Percentiles rank a stretch among this genome's conserved stretches.
Evolutionary conservation across 2,113 vertebrate species (phyloP).

Genomic region (Limanda limanda): DNA sequence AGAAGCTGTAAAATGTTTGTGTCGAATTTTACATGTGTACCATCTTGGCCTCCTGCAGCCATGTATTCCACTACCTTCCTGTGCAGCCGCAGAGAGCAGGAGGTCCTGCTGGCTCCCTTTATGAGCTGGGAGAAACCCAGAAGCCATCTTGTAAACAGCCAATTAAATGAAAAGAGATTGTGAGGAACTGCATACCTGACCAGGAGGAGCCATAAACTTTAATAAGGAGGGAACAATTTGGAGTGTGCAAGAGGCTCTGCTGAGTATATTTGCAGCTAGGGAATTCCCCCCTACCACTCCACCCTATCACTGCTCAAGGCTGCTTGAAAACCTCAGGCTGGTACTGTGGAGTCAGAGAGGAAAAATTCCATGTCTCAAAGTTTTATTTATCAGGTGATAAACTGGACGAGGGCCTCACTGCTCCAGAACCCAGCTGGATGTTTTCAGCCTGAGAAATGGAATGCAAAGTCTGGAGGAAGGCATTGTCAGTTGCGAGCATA

Average conservation of each 20-base stretch:
- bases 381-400: constrained; percentile 22
- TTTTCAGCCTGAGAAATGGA: constrained; percentile 14
- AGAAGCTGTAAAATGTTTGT: neutral
- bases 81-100: constrained; percentile 19
- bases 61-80: neutral
- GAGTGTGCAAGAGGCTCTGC: constrained; percentile 37
- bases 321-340: neutral
- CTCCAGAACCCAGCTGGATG: constrained; percentile 17
- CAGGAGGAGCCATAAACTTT: constrained; percentile 65
- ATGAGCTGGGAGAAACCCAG: constrained; percentile 67
- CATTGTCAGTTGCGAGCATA: neutral
- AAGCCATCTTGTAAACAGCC: constrained; percentile 70
- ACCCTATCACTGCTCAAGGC: neutral
- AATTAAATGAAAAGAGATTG: constrained; percentile 71
- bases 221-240: constrained; percentile 43
- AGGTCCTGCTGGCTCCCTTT: constrained; percentile 58
- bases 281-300: constrained; percentile 28
- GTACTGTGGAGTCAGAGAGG: neutral
- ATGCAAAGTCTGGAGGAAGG: constrained; percentile 25
- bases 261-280: constrained; percentile 50
- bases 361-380: neutral
- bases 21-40: neutral
- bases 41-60: neutral
- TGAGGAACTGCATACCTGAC: constrained; percentile 71
- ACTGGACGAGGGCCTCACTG: neutral